Conservation (phyloP, 2,888 invertebrate genomes). For the Thalpophila matura region DNA sequence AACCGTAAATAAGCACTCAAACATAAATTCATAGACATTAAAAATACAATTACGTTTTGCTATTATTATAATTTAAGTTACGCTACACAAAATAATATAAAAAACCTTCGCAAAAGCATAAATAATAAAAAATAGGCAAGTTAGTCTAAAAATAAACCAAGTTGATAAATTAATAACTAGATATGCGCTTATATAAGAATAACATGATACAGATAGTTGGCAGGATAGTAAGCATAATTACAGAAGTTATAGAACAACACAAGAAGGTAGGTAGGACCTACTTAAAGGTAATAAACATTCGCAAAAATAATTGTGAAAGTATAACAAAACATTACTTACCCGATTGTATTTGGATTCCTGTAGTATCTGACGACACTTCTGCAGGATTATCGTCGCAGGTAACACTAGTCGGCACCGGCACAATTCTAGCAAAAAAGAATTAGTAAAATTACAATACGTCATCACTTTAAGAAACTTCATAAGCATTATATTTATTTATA, state of each 20-base stretch:
- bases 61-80: not conserved
- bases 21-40: not conserved
- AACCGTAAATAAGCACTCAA: not conserved
- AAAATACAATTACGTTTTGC: not conserved
- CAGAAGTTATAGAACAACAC: not conserved
- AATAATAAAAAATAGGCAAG: conserved; percentile 3
- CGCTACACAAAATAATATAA: conserved; percentile 1
- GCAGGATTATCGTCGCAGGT: not conserved
- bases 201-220: conserved; percentile 8
- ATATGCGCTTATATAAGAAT: not conserved
- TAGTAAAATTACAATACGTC: no score
- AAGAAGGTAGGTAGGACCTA: not conserved
- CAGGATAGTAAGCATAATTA: not conserved
- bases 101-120: conserved; percentile 26
- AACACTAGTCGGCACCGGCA: not conserved
- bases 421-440: conserved; percentile 12
- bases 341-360: not conserved
- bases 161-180: not conserved
- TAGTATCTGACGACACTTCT: not conserved
- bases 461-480: no score
- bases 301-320: conserved; percentile 1
- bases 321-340: conserved; percentile 24
- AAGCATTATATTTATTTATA: no score
- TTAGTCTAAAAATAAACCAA: not conserved
- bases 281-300: conserved; percentile 7